Conservation (phyloP, 2,888 invertebrate species). For the Lycia hirtaria region DNA sequence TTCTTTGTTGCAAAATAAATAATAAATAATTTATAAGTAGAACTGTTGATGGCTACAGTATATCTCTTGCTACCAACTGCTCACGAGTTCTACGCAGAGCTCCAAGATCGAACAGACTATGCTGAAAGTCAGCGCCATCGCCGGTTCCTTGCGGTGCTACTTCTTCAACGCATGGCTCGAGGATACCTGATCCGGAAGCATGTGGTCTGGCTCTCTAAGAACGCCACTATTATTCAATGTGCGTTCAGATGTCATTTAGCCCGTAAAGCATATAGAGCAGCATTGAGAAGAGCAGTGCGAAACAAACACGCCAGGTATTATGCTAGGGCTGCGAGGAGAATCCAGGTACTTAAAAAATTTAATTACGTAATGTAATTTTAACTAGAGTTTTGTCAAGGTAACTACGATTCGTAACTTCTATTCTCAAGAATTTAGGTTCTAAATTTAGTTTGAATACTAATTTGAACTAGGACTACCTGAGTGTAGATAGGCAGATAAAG, state of each 20-base stretch:
- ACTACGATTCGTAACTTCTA: conserved; percentile 22
- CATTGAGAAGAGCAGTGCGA: conserved; percentile 65
- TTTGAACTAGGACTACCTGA: too few species aligned
- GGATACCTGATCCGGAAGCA: conserved; percentile 72
- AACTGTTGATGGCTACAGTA: conserved; percentile 67
- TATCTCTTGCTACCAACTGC: conserved; percentile 54
- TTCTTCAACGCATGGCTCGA: conserved; percentile 66
- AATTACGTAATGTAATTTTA: conserved; percentile 19
- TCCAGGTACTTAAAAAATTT: conserved; percentile 69
- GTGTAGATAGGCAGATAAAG: too few species aligned
- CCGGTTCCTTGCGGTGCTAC: conserved; percentile 63
- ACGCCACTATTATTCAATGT: conserved; percentile 72
- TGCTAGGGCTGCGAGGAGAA: conserved; percentile 60
- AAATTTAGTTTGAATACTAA: conserved; percentile 30
- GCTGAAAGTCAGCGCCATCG: conserved; percentile 60
- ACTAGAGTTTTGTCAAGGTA: conserved; percentile 12
- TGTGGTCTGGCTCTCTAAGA: conserved; percentile 66
- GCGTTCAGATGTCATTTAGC: conserved; percentile 69
- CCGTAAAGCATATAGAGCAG: conserved; percentile 60
- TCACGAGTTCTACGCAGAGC: conserved; percentile 58
- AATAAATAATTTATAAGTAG: not conserved
- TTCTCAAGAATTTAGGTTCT: conserved; percentile 28
- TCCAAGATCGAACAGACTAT: conserved; percentile 60
- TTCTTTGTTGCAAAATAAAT: too few species aligned
- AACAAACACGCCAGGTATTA: conserved; percentile 69